Evolutionary conservation across 2,797 vertebrate species (phyloP), one percentile per base, ranked within the genome.

Genomic region (Chaetodon trifasciatus): DNA sequence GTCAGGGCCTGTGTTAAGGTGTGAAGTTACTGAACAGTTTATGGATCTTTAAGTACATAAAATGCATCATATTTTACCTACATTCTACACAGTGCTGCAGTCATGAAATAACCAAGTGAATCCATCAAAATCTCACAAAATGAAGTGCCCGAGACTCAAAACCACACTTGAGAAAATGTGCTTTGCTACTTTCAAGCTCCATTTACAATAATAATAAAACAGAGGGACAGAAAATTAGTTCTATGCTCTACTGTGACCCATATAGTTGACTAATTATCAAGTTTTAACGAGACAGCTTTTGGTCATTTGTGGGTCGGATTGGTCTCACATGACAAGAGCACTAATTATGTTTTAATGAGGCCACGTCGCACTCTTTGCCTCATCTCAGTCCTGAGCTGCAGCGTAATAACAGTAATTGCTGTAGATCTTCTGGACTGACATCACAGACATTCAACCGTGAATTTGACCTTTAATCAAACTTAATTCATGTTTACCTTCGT

Each of bases 311-410:
- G 13, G 47, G n/a, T 66, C 40, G 52, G 44, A 69, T 10, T 39
- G 28, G 21, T 70, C 44, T 53, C 17, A 50, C 56, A 46, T 42
- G 19, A 56, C 19, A 24, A 12, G 5, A 61, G 23, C 28, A 1
- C 16, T 44, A 37, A 70, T 67, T 57, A 42, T 21, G 15, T 37
- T 70, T 69, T 46, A 52, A 68, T 58, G 19, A 72, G 63, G 39
- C 28, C 24, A 24, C 1, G 8, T 56, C 9, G 3, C 23, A 11
- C 13, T 8, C 2, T 49, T 23, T 16, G 17, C 1, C 28, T 69
- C 24, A 44, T 47, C 42, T 21, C 0, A 42, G 17, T 50, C 46
- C 66, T n/a, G 4, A 62, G 57, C 65, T 46, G 24, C 2, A 37
- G 13, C 52, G 21, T 19, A 39, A 10, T 40, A 19, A 11, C 44